Conservation (phyloP, 2,113 vertebrate species). For the human (Homo sapiens) region GRCh38 chr5:156599001-156599500, state of each 20-base stretch:
- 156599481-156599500: neutral
- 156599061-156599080: neutral
- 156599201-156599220: constrained; percentile 15
- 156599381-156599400: neutral
- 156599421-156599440: neutral
- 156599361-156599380: neutral
- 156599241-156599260: neutral
- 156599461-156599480: neutral
- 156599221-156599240: neutral
- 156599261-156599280: neutral
- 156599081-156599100: constrained; percentile 31
- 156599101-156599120: neutral
- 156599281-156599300: neutral
- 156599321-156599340: neutral
- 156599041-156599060: constrained; percentile 47
- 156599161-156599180: constrained; percentile 23
- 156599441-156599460: neutral
- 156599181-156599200: constrained; percentile 61
- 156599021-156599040: neutral
- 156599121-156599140: constrained; percentile 66
- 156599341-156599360: neutral
- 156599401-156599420: neutral
- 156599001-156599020: constrained; percentile 29
- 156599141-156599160: constrained; percentile 45
- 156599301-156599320: neutral